Evolutionary conservation across 1,140 invertebrate species (phyloP), one percentile per base, ranked within the genome.

Genomic region (Araneus ventricosus): DNA sequence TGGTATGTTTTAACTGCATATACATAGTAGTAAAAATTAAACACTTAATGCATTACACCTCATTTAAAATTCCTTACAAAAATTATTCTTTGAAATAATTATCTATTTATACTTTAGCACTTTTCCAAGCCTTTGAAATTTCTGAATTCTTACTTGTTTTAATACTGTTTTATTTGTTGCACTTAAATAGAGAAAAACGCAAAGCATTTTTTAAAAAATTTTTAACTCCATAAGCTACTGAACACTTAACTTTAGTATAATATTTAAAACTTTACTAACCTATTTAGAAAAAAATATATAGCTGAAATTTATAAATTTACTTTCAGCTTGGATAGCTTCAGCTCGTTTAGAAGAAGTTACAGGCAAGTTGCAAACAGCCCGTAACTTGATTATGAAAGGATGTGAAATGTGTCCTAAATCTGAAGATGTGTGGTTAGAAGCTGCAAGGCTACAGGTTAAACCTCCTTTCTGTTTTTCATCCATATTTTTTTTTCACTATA

Each of bases 311-410:
- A 59, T 61, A 30, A 86, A 86, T 86, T 67, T 85, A 20, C 90
- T 22, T 37, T 88, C 94, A 95, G 99, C 99, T 7, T 99, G 99
- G 99, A 99, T 99, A 94, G 99, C 99, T 14, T 99, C 99, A 89
- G 99, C 99, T n/a, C 96, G 99, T 94, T 96, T 99, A 27, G 99
- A 99, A 95, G 99, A 99, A 97, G 99, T 99, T 0, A 99, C 99
- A 22, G 99, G 99, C n/a, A 99, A 99, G 96, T 96, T 99, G 3
- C 99, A 99, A 96, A 98, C 98, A 37, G 99, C 99, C 0, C 96
- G 98, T 93, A 99, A 99, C 96, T 96, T 99, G 0, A 99, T 99
- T 94, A 99, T 99, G 98, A 98, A 99, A 95, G 99, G 96, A 22
- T 96, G 96, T 94, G 96, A 97, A 94, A 98, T 99, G 91, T 99